A percentile compares a stretch with the other conserved stretches of the same genome.
These are phyloP conservation scores for Mormyrops attenuatus DNA, from an alignment of 2,797 vertebrate species.

Conservation along the genomic window DNA sequence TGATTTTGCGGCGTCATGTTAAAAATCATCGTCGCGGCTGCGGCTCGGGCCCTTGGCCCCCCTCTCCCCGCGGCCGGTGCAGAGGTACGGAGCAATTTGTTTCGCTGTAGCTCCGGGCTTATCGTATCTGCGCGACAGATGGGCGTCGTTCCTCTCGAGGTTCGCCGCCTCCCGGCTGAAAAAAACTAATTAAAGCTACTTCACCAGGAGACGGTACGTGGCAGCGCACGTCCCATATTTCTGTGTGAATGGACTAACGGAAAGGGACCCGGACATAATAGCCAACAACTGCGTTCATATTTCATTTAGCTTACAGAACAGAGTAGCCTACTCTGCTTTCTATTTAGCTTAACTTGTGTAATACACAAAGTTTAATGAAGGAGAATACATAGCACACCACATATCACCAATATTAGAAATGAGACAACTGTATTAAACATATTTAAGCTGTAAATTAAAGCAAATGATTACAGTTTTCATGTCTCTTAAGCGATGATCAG, in stretches of 20 bases:
- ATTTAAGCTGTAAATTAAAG: background rate
- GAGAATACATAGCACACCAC: background rate
- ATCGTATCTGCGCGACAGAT: conserved; percentile 14
- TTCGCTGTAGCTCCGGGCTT: conserved; percentile 6
- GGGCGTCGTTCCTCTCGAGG: conserved; percentile 11
- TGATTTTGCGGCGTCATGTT: conserved; percentile 10
- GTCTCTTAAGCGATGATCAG: background rate
- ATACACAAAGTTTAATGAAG: background rate
- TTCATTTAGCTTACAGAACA: background rate
- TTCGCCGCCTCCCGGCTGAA: conserved; percentile 7
- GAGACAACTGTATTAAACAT: background rate
- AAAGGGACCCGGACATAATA: background rate
- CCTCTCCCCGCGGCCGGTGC: background rate
- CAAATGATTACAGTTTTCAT: background rate
- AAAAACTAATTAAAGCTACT: conserved; percentile 22
- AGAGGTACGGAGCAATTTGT: conserved; percentile 13
- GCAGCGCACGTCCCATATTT: background rate
- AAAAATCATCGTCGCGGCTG: background rate
- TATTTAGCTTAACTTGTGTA: background rate
- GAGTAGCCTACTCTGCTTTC: background rate
- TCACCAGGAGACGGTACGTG: background rate
- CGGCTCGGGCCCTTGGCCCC: background rate
- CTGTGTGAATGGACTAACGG: background rate
- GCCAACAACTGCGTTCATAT: background rate
- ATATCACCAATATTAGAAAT: background rate